These are phyloP conservation scores for Nothoprocta pentlandii DNA, from an alignment of 2,113 vertebrate genomes.

Conservation along the genomic window DNA sequence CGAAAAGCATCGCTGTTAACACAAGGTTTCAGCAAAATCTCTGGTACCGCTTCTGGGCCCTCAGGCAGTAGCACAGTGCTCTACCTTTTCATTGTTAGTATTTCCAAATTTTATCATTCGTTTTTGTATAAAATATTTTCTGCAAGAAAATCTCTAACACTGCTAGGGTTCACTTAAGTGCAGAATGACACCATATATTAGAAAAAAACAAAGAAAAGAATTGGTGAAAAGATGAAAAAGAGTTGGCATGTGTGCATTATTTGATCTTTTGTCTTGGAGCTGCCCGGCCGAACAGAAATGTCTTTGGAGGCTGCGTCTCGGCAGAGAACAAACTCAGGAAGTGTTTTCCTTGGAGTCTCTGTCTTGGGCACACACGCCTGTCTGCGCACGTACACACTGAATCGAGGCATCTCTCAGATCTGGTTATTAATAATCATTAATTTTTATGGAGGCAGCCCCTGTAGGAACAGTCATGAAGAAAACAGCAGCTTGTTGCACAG, in stretches of 20 bases:
- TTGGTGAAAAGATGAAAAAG: neutral
- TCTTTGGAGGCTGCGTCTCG: neutral
- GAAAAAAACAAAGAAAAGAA: neutral
- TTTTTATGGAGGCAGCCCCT: neutral
- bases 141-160: neutral
- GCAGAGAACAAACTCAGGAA: neutral
- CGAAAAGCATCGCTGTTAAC: neutral
- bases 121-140: neutral
- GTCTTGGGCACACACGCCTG: rapidly evolving
- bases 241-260: neutral
- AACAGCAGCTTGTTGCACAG: neutral
- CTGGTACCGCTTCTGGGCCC: neutral
- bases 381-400: neutral
- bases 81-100: neutral
- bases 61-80: neutral
- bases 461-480: neutral
- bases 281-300: neutral
- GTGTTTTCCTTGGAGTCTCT: neutral
- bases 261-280: neutral
- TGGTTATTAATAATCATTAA: neutral
- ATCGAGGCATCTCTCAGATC: neutral
- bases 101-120: neutral
- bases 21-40: neutral
- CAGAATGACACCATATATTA: neutral
- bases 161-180: neutral